These are phyloP conservation scores for Caenorhabditis elegans DNA, from an alignment of 1,140 invertebrate species.

Conservation along the genomic window DNA sequence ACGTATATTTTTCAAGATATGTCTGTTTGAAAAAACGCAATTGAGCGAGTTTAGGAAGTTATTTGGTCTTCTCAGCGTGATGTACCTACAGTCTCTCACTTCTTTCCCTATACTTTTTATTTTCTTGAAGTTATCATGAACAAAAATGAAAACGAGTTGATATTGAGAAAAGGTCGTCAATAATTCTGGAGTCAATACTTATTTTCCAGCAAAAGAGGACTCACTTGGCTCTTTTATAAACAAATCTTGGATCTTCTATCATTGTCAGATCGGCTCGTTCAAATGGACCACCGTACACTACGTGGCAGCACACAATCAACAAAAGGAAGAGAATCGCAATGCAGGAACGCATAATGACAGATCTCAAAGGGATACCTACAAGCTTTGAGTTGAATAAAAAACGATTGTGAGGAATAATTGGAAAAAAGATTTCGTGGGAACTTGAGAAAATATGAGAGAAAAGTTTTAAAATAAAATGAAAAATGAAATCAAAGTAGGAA, in stretches of 20 bases:
- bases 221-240: conserved; percentile 3
- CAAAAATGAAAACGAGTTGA: too few species aligned
- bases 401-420: not conserved
- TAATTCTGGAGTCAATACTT: too few species aligned
- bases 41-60: too few species aligned
- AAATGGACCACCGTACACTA: not conserved
- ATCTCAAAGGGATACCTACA: conserved; percentile 6
- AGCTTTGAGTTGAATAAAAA: not conserved
- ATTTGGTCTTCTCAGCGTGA: too few species aligned
- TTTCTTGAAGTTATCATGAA: too few species aligned
- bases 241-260: not conserved
- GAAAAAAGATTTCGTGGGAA: not conserved
- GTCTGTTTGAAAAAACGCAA: too few species aligned
- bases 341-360: not conserved
- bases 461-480: too few species aligned
- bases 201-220: too few species aligned
- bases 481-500: not conserved
- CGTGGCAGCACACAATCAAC: not conserved
- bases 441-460: not conserved
- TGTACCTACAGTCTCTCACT: too few species aligned
- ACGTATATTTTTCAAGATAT: too few species aligned
- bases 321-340: not conserved
- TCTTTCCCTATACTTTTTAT: too few species aligned
- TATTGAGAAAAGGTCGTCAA: too few species aligned
- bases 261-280: not conserved